Evolutionary conservation across 2,113 vertebrate genomes (phyloP).

Genomic region (Paratilapia polleni): DNA sequence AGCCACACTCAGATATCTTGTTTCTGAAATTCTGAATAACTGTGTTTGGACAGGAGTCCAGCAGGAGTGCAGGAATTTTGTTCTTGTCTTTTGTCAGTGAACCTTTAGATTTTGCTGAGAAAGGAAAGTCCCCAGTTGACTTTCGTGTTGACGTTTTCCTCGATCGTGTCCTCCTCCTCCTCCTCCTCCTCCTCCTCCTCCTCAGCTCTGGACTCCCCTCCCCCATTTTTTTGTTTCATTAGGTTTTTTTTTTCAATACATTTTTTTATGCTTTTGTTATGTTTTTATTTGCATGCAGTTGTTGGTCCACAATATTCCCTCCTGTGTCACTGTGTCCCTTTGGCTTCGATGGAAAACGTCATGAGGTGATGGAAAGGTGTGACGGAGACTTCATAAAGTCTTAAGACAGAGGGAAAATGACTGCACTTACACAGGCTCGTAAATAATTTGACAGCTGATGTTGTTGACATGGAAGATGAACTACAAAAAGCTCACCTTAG

Average conservation of each 20-base stretch:
- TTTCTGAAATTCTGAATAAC: neutral
- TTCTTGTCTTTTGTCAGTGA: neutral
- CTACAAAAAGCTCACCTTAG: neutral
- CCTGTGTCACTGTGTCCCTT: no score
- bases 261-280: no score
- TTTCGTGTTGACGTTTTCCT: neutral
- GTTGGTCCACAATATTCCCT: no score
- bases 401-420: neutral
- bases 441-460: neutral
- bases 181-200: neutral
- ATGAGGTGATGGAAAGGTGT: neutral
- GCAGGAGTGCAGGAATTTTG: neutral
- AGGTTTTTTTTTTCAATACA: neutral
- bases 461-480: neutral
- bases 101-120: neutral
- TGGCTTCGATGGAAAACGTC: neutral
- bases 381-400: neutral
- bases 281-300: no score
- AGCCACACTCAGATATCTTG: neutral
- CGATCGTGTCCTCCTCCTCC: neutral
- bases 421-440: neutral
- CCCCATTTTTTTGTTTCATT: no score
- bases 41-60: neutral
- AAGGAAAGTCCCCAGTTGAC: neutral
- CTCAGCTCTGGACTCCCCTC: neutral